Percentiles rank a stretch among this genome's conserved stretches.
Conservation (phyloP, 1,140 invertebrate species). For the Caenorhabditis tropicalis region DNA sequence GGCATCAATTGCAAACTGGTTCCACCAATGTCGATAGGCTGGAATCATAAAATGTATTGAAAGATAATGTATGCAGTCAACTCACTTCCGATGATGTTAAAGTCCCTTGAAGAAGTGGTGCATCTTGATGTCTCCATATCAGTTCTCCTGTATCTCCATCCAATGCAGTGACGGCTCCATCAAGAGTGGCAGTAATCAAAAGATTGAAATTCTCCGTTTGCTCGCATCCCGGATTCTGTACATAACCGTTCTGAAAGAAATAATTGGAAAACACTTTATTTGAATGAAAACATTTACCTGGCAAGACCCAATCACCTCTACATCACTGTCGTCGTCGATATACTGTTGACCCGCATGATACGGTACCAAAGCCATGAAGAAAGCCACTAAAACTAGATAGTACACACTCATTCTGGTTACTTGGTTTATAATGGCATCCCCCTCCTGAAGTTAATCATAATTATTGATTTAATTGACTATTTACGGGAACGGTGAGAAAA, state of each 20-base stretch:
- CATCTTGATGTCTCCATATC: background rate
- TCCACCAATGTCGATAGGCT: conserved; percentile 34
- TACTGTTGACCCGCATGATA: background rate
- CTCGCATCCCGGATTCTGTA: background rate
- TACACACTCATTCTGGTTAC: conserved; percentile 14
- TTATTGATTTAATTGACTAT: background rate
- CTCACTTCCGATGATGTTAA: background rate
- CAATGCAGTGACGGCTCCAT: conserved; percentile 18
- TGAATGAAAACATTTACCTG: background rate
- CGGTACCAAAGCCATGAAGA: conserved; percentile 28
- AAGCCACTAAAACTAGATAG: conserved; percentile 20
- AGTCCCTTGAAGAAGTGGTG: background rate
- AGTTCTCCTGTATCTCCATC: conserved; percentile 25
- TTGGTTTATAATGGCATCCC: conserved; percentile 24
- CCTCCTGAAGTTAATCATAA: background rate
- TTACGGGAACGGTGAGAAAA: background rate
- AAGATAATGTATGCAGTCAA: background rate
- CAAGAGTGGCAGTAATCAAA: conserved; percentile 5
- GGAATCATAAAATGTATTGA: background rate
- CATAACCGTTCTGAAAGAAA: background rate
- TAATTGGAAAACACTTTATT: background rate
- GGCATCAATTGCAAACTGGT: conserved; percentile 34
- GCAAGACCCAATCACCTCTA: background rate
- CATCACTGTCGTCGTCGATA: conserved; percentile 6
- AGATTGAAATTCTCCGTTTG: background rate